phyloP scores from a whole-genome alignment of 2,888 invertebrate genomes.

The Tetragnatha montana region DNA sequence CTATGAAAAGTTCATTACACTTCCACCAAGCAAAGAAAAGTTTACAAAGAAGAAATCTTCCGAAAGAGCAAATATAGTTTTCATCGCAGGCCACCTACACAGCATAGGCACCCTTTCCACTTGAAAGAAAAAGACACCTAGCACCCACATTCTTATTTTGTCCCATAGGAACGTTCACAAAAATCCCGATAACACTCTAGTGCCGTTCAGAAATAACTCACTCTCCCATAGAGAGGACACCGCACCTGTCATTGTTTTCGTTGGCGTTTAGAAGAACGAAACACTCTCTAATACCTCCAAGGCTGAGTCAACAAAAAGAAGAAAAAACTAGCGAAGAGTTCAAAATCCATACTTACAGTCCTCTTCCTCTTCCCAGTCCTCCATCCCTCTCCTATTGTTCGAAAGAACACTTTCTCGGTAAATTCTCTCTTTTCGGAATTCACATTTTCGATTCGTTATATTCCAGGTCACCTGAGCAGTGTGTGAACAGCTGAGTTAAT shows the following conservation, averaged over 20 bases:
- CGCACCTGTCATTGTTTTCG: constrained; percentile 33
- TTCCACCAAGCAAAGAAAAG: no score
- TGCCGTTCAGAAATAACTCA: constrained; percentile 11
- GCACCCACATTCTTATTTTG: no score
- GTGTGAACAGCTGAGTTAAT: constrained; percentile 20
- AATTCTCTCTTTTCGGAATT: not conserved
- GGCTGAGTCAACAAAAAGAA: constrained; percentile 32
- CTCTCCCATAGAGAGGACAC: not conserved
- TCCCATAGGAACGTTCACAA: no score
- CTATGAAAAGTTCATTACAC: no score
- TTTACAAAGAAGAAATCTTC: no score
- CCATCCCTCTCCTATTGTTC: not conserved
- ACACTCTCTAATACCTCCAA: constrained; percentile 19
- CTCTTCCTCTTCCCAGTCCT: constrained; percentile 40
- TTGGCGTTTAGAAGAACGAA: not conserved
- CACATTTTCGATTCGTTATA: constrained; percentile 11
- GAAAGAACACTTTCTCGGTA: not conserved
- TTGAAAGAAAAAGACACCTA: no score
- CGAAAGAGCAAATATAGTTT: no score
- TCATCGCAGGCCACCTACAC: no score
- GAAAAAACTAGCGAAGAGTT: constrained; percentile 19
- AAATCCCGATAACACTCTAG: not conserved
- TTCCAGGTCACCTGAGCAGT: constrained; percentile 26
- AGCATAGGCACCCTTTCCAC: no score
- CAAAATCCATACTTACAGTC: constrained; percentile 47